Base-by-base conservation (phyloP, 2,113 vertebrate genomes). In the Osmerus eperlanus region DNA sequence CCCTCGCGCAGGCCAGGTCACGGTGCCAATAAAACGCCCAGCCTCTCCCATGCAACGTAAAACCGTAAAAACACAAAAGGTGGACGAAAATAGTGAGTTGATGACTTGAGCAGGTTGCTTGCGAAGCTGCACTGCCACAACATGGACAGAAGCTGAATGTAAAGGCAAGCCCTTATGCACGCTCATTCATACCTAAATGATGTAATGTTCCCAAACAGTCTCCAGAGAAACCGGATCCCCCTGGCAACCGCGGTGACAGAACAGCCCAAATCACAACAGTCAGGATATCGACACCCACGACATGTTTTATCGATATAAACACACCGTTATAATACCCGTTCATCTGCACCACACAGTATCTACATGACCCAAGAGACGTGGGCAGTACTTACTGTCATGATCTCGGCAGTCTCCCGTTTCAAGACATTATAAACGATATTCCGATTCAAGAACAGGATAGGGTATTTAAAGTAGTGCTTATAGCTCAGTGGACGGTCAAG, bases 321-420 rank as follows among this genome's bases (percentile, higher is more conserved):
- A 55, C 53, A 5, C 53, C 16, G 19, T 60, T 18, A n/a, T 60
- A 25, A 62, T 25, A 6, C 11, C 13, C 19, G 23, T 62, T 23
- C 60, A 5, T 32, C 12, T 32, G 61, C 14, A 3, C 15, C n/a
- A 3, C 7, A 21, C 32, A 47, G n/a, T n/a, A 4, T 13, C 18
- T 12, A 8, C n/a, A 65, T 25, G 16, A 64, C 62, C 19, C 11
- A 65, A 19, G 58, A 12, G 19, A 25, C 51, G 15, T 25, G 25
- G 61, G 4, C 11, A 47, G 70, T 90, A 91, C 92, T 95, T 91
- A 92, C 92, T 86, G 93, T 87, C 91, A 93, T 93, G 85, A 86
- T 92, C 81, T 81, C 41, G 72, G 66, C 6, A 61, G 67, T 84
- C 77, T 68, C 55, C 72, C 72, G 79, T 81, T 88, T 93, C 94